A percentile compares a stretch with the other conserved stretches of the same genome.
Evolutionary conservation across 2,797 vertebrate genomes (phyloP).

Genomic region (Amblyopsis hoosieri): DNA sequence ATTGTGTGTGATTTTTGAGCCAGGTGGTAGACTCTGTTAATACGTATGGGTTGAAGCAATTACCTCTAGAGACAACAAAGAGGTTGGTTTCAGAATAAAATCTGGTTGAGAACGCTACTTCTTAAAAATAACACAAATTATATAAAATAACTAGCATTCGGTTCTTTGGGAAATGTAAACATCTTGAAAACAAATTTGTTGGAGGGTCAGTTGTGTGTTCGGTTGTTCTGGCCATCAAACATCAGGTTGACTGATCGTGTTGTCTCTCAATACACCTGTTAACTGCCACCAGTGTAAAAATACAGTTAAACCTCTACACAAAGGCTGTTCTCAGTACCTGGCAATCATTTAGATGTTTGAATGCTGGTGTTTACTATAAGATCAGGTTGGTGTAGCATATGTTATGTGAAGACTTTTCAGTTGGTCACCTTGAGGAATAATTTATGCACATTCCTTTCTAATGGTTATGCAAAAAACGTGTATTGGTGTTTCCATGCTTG

Average conservation of each 20-base stretch:
- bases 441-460: constrained; percentile 66
- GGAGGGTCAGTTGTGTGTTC: background rate
- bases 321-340: constrained; percentile 30
- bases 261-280: constrained; percentile 4
- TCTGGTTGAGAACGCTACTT: constrained; percentile 20
- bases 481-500: constrained; percentile 31
- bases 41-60: no score
- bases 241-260: background rate
- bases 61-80: no score
- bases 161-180: background rate
- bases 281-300: constrained; percentile 40
- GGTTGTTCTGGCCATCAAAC: constrained; percentile 11
- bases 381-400: constrained; percentile 11
- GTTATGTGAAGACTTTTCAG: constrained; percentile 30
- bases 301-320: constrained; percentile 45
- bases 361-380: constrained; percentile 32
- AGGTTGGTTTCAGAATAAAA: constrained; percentile 6
- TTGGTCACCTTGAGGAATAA: constrained; percentile 27
- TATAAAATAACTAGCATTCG: constrained; percentile 13
- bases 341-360: constrained; percentile 63
- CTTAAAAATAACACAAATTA: constrained; percentile 4
- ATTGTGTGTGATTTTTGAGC: background rate
- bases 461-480: constrained; percentile 61
- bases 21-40: constrained; percentile 29
- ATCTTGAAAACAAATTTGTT: no score